Evolutionary conservation across 2,888 invertebrate species (phyloP), one percentile per base, ranked within the genome.

Genomic region (Yponomeuta sedellus): DNA sequence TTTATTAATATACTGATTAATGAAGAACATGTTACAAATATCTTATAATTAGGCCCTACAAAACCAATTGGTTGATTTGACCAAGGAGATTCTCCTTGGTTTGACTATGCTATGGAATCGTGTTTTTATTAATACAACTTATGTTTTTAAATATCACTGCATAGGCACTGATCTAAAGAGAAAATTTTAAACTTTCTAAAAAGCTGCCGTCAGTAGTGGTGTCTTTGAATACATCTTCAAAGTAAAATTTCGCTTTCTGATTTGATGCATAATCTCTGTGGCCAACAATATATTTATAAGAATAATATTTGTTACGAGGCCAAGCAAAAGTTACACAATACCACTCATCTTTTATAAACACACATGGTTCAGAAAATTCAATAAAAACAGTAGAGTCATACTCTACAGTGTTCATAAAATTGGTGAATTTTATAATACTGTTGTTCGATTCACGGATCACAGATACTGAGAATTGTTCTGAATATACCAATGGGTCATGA

Each of bases 321-420:
- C 92, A 92, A 39, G 73, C 73, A 74, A 92, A 88, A 68, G 74
- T 80, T 64, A 92, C 82, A 77, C 80, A 85, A 69, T 91, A 90
- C 90, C 88, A 90, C 65, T 81, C 78, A 72, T 87, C 82, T 73
- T 84, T 88, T 72, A 85, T 85, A 28, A 92, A 76, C 68, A 89
- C 82, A 70, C 85, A 83, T 16, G 91, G 88, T 68, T 89, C 84
- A 63, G 76, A 73, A 44, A 92, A 78, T 66, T 83, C 81, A 69
- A 92, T 82, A 67, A 85, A 82, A 69, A 91, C 80, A 69, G 81
- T 75, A 61, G 88, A 82, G 74, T 91, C 88, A 80, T 88, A 91
- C 67, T 87, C 83, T 59, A 90, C 83, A 64, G 79, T 81, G 68
- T 82, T 82, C 70, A 79, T 80, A 73, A 84, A 88, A 70, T 85